Evolutionary conservation across 2,113 vertebrate genomes (phyloP).

Genomic region (Micronycteris hirsuta): DNA sequence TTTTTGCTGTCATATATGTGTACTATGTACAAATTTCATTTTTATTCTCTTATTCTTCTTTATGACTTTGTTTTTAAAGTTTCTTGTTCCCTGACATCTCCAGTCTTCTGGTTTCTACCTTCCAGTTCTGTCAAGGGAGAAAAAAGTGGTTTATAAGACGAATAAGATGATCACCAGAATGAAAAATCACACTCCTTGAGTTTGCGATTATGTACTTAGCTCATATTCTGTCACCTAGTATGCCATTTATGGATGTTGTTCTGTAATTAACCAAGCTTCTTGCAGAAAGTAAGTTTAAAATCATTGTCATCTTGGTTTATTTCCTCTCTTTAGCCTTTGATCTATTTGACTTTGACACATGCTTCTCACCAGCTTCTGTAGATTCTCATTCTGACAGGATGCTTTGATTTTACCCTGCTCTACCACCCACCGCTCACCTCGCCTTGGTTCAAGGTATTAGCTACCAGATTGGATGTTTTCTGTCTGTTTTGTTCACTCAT

Average conservation of each 20-base stretch:
- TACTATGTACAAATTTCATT: constrained; percentile 21
- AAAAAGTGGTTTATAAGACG: not conserved
- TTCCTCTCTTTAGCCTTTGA: constrained; percentile 68
- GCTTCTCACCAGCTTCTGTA: constrained; percentile 54
- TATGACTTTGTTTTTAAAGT: constrained; percentile 38
- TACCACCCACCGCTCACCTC: rapidly evolving
- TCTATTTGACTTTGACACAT: constrained; percentile 60
- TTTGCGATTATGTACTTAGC: constrained; percentile 37
- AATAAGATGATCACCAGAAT: not conserved
- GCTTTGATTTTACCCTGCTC: constrained; percentile 21
- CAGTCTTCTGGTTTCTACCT: not conserved
- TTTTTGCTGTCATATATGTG: constrained; percentile 20
- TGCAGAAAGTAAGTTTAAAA: constrained; percentile 61
- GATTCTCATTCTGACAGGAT: constrained; percentile 63
- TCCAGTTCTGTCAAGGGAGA: not conserved
- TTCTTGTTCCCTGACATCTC: constrained; percentile 14
- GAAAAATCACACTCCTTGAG: not conserved
- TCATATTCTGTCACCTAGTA: constrained; percentile 12
- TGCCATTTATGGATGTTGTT: constrained; percentile 38
- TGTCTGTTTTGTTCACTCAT: not conserved
- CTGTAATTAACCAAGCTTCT: constrained; percentile 50
- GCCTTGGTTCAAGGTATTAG: not conserved
- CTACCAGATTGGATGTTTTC: not conserved
- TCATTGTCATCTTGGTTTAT: constrained; percentile 62
- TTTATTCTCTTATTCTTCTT: constrained; percentile 39